A percentile compares a stretch with the other conserved stretches of the same genome.
Evolutionary conservation across 2,113 vertebrate genomes (phyloP).

Genomic region (Catharus minimus): DNA sequence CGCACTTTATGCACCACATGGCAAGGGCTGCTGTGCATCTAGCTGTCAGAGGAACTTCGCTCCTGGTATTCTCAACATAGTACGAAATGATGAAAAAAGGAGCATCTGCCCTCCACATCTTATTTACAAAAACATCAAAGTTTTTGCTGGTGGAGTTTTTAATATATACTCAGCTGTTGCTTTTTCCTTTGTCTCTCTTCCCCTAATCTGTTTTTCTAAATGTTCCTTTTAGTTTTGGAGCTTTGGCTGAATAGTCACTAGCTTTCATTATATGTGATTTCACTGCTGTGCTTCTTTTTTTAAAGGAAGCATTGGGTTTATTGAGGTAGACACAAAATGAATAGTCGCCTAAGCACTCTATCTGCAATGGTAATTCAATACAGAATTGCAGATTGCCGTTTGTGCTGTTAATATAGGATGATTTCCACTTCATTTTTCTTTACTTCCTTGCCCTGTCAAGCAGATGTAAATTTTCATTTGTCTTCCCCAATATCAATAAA

Average conservation of each 20-base stretch:
- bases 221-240: not conserved
- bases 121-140: not conserved
- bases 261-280: not conserved
- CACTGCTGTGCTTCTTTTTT: not conserved
- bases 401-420: not conserved
- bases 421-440: not conserved
- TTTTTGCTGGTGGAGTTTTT: not conserved
- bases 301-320: not conserved
- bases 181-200: not conserved
- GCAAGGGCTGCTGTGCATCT: not conserved
- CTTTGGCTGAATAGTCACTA: not conserved
- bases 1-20: not conserved
- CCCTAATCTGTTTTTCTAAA: not conserved
- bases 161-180: not conserved
- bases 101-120: not conserved
- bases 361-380: constrained; percentile 2
- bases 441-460: not conserved
- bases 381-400: not conserved
- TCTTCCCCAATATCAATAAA: not conserved
- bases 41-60: not conserved
- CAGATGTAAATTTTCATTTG: not conserved
- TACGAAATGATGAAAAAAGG: not conserved
- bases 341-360: not conserved
- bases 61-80: not conserved
- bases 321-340: not conserved